Conservation (phyloP, 23 tunicate species). For the Phallusia fumigata region DNA sequence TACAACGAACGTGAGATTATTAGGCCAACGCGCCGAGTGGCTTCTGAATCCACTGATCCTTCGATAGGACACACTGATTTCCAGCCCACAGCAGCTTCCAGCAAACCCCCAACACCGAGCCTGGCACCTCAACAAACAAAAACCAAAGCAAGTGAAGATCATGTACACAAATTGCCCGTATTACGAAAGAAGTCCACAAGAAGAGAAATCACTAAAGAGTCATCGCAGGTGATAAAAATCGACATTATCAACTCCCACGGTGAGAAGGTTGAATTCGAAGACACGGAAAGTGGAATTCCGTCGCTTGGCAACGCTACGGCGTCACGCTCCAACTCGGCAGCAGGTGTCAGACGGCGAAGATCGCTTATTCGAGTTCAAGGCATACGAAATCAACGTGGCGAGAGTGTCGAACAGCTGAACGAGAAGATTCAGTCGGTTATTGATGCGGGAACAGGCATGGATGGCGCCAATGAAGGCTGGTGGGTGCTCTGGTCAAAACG, state of each 20-base stretch:
- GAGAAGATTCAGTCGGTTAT: conserved; percentile 17
- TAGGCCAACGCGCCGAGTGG: not conserved
- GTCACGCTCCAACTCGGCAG: not conserved
- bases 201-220: not conserved
- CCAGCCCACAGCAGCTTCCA: not conserved
- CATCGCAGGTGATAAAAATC: not conserved
- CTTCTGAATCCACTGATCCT: too few relatives aligned
- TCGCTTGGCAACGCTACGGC: not conserved
- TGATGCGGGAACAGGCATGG: conserved; percentile 10
- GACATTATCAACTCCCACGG: not conserved
- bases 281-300: not conserved
- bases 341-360: not conserved
- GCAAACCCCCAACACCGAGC: not conserved
- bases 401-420: not conserved
- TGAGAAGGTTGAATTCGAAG: not conserved
- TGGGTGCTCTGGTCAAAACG: conserved; percentile 21
- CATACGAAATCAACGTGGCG: not conserved
- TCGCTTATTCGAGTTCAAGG: conserved; percentile 23
- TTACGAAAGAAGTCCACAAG: not conserved
- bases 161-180: not conserved
- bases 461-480: conserved; percentile 8
- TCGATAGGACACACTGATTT: too few relatives aligned
- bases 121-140: not conserved
- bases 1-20: not conserved
- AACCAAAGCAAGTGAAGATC: not conserved